Evolutionary conservation across 2,113 vertebrate genomes (phyloP), one percentile per base, ranked within the genome.

Genomic region (Callipepla californica): DNA sequence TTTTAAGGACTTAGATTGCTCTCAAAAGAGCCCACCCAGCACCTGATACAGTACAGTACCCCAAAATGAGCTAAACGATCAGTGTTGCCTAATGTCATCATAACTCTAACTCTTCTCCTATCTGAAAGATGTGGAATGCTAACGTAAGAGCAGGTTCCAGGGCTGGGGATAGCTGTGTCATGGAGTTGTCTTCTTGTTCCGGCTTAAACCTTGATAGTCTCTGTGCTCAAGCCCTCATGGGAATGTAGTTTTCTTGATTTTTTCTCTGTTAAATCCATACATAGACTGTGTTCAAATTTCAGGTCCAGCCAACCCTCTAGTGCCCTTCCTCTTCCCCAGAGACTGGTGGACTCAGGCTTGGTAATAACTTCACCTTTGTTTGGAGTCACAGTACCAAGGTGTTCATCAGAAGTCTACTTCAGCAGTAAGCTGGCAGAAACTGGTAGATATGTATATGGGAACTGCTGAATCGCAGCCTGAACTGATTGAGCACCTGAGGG

Each of bases 81-180:
- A 6, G 20, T 32, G 59, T 2, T 59, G 9, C 38, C 30, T 4
- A 21, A 4, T 0, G 1, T 1, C 6, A 6, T 2, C 50, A 0
- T 9, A 32, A 7, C 53, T 44, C 30, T 14, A 8, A 12, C 15
- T 2, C 44, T 38, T 36, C 45, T 59, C 40, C 40, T 66, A 8
- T 0, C 66, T 2, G 2, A 45, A 42, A 61, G 6, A 0, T 38
- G 58, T 5, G 11, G 40, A 4, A 22, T 6, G 51, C 22, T 40
- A 34, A 30, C 20, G 22, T 30, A 8, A 32, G 23, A 73, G 40
- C 26, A 30, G 63, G 13, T 10, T n/a, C 7, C 57, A 38, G 22
- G 12, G 40, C n/a, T 11, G 51, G 7, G 32, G 53, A 3, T 5
- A 67, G 17, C n/a, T 78, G 38, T 20, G 4, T 13, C 38, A 6